Conservation (phyloP, 1,140 invertebrate genomes). For the Papilio machaon region DNA sequence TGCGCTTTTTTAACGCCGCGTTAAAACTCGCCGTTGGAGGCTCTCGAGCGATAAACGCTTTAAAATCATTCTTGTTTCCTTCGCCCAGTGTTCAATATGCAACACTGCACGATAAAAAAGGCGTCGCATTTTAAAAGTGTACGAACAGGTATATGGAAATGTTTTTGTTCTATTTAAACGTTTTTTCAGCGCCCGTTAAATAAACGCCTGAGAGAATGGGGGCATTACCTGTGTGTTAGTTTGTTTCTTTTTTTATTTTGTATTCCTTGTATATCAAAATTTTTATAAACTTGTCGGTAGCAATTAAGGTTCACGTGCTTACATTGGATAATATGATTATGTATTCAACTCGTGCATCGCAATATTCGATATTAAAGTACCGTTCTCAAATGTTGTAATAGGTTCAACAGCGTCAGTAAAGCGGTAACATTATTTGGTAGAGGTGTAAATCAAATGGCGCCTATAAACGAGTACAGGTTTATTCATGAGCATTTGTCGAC, state of each 20-base stretch:
- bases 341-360: slow-evolving; percentile 15
- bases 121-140: no score
- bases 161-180: no score
- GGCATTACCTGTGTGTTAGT: background rate
- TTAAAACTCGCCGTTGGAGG: no score
- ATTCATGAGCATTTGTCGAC: slow-evolving; percentile 23
- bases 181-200: no score
- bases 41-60: no score
- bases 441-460: slow-evolving; percentile 55
- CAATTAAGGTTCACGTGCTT: slow-evolving; percentile 13
- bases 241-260: background rate
- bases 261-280: background rate
- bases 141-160: no score
- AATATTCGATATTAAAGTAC: slow-evolving; percentile 38
- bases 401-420: slow-evolving; percentile 19
- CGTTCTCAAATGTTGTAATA: slow-evolving; percentile 39
- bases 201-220: no score
- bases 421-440: slow-evolving; percentile 45
- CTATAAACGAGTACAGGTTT: slow-evolving; percentile 42
- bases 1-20: no score
- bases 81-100: no score
- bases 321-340: slow-evolving; percentile 21
- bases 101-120: no score
- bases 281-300: slow-evolving; percentile 10
- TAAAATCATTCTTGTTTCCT: no score